phyloP scores from a whole-genome alignment of 2,113 vertebrate genomes.

The Cryptomyrus ogoouensis region DNA sequence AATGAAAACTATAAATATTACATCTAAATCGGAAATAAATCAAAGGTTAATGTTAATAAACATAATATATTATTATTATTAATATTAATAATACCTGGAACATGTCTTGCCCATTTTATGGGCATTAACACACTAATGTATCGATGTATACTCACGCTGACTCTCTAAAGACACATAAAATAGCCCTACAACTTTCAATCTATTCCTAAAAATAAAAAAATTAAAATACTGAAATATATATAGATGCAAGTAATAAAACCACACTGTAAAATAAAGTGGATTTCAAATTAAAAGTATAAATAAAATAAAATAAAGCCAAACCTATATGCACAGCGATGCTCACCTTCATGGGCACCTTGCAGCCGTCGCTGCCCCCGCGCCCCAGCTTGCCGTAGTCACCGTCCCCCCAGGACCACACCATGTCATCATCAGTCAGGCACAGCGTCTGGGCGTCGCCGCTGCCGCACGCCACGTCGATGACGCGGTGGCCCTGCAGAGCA shows the following conservation, averaged over 20 bases:
- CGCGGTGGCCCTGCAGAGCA: slow-evolving; percentile 88
- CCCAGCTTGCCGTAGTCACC: slow-evolving; percentile 96
- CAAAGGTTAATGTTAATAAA: neutral
- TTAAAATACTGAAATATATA: neutral
- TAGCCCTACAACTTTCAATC: neutral
- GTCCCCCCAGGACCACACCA: slow-evolving; percentile 98
- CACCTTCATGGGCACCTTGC: slow-evolving; percentile 98
- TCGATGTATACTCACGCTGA: neutral
- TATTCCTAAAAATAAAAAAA: neutral
- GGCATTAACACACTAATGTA: neutral
- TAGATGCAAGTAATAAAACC: neutral
- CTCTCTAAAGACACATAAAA: neutral
- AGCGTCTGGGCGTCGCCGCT: slow-evolving; percentile 93
- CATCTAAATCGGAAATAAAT: neutral
- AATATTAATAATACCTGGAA: neutral
- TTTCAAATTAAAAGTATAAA: neutral
- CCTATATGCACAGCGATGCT: neutral
- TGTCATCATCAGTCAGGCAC: slow-evolving; percentile 92
- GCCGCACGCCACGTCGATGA: slow-evolving; percentile 93
- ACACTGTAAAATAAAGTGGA: neutral
- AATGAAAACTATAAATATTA: too few relatives aligned
- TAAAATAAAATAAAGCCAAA: neutral
- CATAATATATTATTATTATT: neutral
- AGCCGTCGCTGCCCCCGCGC: slow-evolving; percentile 92
- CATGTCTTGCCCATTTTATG: neutral